Evolutionary conservation across 2,113 vertebrate species (phyloP).

Genomic region (Elephantulus edwardii): DNA sequence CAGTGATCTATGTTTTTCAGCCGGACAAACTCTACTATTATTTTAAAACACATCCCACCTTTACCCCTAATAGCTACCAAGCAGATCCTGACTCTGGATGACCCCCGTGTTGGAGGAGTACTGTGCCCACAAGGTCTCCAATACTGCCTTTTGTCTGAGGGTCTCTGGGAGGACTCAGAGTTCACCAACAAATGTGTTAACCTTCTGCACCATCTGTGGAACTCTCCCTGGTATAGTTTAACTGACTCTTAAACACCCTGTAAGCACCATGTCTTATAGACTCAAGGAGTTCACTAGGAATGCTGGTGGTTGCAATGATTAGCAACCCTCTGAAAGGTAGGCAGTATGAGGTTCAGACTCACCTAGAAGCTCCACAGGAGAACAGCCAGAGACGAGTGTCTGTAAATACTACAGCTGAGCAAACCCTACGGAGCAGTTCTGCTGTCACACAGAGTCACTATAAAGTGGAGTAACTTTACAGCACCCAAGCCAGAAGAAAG

Average conservation of each 20-base stretch:
- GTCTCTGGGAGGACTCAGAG: neutral
- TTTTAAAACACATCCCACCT: neutral
- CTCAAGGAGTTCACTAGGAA: neutral
- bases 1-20: neutral
- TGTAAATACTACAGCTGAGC: neutral
- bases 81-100: neutral
- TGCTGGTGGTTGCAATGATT: neutral
- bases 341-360: neutral
- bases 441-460: neutral
- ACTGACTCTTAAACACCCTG: neutral
- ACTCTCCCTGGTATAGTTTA: neutral
- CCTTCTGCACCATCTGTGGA: neutral
- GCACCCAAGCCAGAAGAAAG: neutral
- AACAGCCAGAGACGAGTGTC: neutral
- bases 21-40: neutral
- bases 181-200: neutral
- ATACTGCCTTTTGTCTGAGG: neutral
- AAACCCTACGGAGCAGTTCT: neutral
- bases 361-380: neutral
- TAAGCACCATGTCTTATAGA: neutral
- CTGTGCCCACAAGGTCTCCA: neutral
- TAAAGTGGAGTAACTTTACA: neutral
- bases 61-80: neutral
- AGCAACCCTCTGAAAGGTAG: neutral
- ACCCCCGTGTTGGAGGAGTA: neutral